phyloP scores from a whole-genome alignment of 2,113 vertebrate genomes.

The Toxotes chatareus region DNA sequence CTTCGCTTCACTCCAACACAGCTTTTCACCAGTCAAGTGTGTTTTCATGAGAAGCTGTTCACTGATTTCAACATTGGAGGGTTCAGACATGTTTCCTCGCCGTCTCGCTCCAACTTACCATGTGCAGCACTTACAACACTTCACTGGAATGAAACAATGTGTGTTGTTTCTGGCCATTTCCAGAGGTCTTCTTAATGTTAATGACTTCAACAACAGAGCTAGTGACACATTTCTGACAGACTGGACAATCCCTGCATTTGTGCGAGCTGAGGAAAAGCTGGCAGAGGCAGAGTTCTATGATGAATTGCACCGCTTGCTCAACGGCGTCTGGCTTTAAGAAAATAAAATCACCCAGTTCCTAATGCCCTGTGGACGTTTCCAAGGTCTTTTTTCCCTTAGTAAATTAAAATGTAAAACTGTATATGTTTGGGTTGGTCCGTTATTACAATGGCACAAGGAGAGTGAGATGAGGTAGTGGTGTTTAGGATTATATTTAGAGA shows the following conservation, averaged over 20 bases:
- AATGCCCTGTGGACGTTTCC: slow-evolving; percentile 53
- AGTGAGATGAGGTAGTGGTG: slow-evolving; percentile 78
- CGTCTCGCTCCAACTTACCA: background rate
- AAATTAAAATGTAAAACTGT: slow-evolving; percentile 69
- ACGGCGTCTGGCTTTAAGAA: slow-evolving; percentile 52
- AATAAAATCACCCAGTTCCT: slow-evolving; percentile 51
- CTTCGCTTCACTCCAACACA: slow-evolving; percentile 27
- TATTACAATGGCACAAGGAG: slow-evolving; percentile 49
- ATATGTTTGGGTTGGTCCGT: slow-evolving; percentile 42
- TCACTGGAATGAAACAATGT: slow-evolving; percentile 35
- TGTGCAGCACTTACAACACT: slow-evolving; percentile 10
- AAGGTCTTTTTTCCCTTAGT: slow-evolving; percentile 15
- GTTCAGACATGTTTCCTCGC: background rate
- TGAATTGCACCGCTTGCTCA: slow-evolving; percentile 61
- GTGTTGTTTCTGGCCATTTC: slow-evolving; percentile 66
- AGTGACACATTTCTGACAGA: slow-evolving; percentile 61
- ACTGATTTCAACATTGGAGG: slow-evolving; percentile 24
- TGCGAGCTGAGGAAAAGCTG: slow-evolving; percentile 46
- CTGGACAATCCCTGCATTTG: slow-evolving; percentile 47
- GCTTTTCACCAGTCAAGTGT: slow-evolving; percentile 34
- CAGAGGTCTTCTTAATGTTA: slow-evolving; percentile 42
- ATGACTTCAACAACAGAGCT: slow-evolving; percentile 51
- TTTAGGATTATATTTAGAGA: slow-evolving; percentile 77
- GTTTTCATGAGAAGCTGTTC: slow-evolving; percentile 17
- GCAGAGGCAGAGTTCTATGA: slow-evolving; percentile 45